Evolutionary conservation across 1,140 invertebrate genomes (phyloP).

Genomic region (Lordiphosa collinella): DNA sequence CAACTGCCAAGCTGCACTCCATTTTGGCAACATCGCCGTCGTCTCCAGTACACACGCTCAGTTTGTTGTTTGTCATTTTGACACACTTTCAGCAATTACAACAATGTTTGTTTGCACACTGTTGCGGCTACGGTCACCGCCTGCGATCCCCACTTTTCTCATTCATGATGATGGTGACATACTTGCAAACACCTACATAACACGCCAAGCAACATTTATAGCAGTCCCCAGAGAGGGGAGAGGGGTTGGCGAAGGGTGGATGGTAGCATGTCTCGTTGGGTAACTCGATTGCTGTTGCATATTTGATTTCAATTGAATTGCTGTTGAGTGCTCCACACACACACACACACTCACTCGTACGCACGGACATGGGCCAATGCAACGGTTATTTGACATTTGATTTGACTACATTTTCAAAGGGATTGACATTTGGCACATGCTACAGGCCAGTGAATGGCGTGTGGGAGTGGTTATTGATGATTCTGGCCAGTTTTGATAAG

Average conservation of each 20-base stretch:
- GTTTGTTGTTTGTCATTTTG: slow-evolving; percentile 42
- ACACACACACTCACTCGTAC: slow-evolving; percentile 1
- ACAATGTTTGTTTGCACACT: slow-evolving; percentile 67
- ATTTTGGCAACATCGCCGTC: no score
- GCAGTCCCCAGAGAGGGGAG: slow-evolving; percentile 14
- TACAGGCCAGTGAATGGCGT: slow-evolving; percentile 18
- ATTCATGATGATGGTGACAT: slow-evolving; percentile 32
- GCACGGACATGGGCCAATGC: slow-evolving; percentile 23
- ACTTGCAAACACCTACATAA: slow-evolving; percentile 57
- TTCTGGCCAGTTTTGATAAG: no score
- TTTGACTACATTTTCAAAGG: slow-evolving; percentile 74
- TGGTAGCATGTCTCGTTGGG: slow-evolving; percentile 43
- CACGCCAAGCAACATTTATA: slow-evolving; percentile 59
- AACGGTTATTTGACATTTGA: slow-evolving; percentile 76
- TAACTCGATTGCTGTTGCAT: slow-evolving; percentile 75
- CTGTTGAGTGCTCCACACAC: slow-evolving; percentile 64
- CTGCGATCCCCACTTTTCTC: neutral
- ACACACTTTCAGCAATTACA: slow-evolving; percentile 70
- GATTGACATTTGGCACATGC: slow-evolving; percentile 72
- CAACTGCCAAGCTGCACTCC: no score
- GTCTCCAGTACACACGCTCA: no score
- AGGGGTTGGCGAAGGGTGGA: neutral
- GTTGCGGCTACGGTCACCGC: slow-evolving; percentile 28
- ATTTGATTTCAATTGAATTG: slow-evolving; percentile 77
- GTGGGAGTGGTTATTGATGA: no score